These are phyloP conservation scores for Megaustenia siamemsis DNA, from an alignment of 2,888 invertebrate species.

Conservation along the genomic window DNA sequence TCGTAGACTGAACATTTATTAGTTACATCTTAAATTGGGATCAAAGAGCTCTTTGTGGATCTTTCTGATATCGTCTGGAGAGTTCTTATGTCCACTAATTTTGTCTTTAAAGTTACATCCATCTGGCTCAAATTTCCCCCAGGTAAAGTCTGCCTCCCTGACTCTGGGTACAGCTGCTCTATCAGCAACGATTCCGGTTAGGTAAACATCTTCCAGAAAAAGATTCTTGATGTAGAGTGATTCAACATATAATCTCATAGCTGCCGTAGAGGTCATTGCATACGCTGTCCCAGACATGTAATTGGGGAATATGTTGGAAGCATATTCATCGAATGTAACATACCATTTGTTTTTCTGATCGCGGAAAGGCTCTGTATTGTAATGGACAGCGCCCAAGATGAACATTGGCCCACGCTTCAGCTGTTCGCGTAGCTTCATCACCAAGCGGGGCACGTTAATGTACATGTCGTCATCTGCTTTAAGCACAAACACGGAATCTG, in stretches of 20 bases:
- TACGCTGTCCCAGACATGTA: slow-evolving; percentile 97
- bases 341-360: slow-evolving; percentile 92
- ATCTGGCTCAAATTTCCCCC: slow-evolving; percentile 56
- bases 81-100: slow-evolving; percentile 67
- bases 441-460: slow-evolving; percentile 63
- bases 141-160: slow-evolving; percentile 64
- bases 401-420: slow-evolving; percentile 52
- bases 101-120: slow-evolving; percentile 65
- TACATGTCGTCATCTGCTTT: slow-evolving; percentile 78
- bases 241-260: slow-evolving; percentile 86
- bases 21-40: slow-evolving; percentile 41
- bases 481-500: slow-evolving; percentile 76
- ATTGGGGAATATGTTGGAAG: slow-evolving; percentile 88
- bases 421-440: slow-evolving; percentile 55
- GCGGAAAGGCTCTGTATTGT: slow-evolving; percentile 84
- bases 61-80: slow-evolving; percentile 60
- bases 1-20: no score
- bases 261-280: slow-evolving; percentile 87
- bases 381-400: slow-evolving; percentile 63
- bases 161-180: slow-evolving; percentile 83
- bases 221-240: slow-evolving; percentile 88
- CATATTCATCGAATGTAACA: slow-evolving; percentile 89
- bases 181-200: slow-evolving; percentile 92
- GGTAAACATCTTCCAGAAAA: slow-evolving; percentile 93
- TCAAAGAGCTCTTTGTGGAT: slow-evolving; percentile 58